Conservation (phyloP, 1,140 invertebrate genomes). For the Sarcophaga peregrina region DNA sequence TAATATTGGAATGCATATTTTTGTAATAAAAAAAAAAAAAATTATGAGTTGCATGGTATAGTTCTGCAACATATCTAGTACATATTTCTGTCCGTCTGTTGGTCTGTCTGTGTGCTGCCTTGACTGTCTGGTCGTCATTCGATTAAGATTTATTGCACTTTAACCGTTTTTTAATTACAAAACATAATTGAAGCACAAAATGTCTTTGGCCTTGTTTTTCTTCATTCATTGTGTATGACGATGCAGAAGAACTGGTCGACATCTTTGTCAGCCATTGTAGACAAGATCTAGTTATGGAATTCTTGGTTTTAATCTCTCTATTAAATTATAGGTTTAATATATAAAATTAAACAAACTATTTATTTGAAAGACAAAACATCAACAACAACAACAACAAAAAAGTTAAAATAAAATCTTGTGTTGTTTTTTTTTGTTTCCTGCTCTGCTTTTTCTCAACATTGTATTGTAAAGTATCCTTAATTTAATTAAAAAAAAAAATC, state of each 20-base stretch:
- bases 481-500: too few species aligned
- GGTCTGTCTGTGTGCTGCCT: background rate
- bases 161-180: constrained; percentile 41
- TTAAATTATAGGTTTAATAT: constrained; percentile 20
- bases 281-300: background rate
- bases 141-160: constrained; percentile 38
- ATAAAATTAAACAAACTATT: background rate
- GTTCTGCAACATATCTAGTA: too few species aligned
- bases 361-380: background rate
- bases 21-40: too few species aligned
- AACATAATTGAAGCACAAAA: constrained; percentile 29
- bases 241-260: background rate
- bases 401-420: background rate
- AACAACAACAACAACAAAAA: background rate
- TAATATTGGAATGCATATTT: background rate
- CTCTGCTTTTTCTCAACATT: background rate
- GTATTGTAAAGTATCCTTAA: background rate
- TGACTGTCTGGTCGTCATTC: background rate
- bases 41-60: too few species aligned
- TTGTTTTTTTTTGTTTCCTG: background rate
- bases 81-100: background rate
- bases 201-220: background rate
- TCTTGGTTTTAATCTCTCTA: constrained; percentile 1
- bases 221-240: background rate
- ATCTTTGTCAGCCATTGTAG: background rate